phyloP scores from a whole-genome alignment of 1,140 invertebrate species.

The Brachionus manjavacas region DNA sequence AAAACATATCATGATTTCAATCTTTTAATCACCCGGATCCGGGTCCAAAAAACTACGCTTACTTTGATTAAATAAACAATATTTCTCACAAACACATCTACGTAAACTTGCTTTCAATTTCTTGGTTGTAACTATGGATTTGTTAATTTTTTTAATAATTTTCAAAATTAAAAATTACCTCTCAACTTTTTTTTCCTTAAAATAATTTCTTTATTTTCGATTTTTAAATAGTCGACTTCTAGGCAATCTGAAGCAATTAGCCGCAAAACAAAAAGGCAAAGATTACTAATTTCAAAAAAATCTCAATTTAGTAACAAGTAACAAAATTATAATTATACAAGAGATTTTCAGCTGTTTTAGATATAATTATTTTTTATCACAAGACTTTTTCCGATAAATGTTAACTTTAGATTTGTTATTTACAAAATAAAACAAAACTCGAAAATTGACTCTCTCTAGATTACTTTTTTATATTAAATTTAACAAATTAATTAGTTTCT shows the following conservation, averaged over 20 bases:
- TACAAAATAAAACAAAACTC: background rate
- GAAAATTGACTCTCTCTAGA: background rate
- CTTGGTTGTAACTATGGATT: constrained; percentile 36
- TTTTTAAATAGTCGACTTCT: background rate
- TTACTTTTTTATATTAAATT: background rate
- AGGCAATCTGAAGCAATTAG: constrained; percentile 3
- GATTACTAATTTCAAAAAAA: background rate
- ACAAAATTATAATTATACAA: background rate
- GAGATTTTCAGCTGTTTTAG: background rate
- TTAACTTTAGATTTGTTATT: no score
- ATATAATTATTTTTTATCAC: background rate
- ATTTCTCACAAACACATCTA: constrained; percentile 2
- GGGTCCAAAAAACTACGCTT: background rate
- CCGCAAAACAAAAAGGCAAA: background rate
- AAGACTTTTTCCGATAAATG: background rate
- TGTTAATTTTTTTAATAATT: constrained; percentile 1
- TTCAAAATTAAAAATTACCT: constrained; percentile 13
- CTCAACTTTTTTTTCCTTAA: constrained; percentile 3
- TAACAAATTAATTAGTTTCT: background rate
- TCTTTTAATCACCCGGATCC: background rate
- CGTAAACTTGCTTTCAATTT: constrained; percentile 1
- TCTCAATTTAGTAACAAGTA: background rate
- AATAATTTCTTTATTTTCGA: background rate
- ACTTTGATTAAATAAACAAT: background rate
- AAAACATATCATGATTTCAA: background rate